Evolutionary conservation across 2,888 invertebrate species (phyloP).

Genomic region (Pachymerium ferrugineum): DNA sequence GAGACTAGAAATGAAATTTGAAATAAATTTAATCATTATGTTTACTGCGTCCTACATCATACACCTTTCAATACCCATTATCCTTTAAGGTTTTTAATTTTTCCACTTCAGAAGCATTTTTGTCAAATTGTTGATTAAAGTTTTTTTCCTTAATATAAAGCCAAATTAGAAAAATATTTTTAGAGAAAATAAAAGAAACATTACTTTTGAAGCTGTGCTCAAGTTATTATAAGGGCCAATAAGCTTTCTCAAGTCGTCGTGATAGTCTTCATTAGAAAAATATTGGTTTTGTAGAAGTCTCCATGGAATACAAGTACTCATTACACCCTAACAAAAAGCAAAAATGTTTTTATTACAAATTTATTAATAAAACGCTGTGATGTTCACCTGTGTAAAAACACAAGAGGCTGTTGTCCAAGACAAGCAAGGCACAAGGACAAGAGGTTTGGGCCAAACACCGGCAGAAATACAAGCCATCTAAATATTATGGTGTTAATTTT

Average conservation of each 20-base stretch:
- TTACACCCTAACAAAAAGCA: conserved; percentile 65
- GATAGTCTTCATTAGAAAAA: conserved; percentile 60
- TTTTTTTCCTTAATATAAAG: no score
- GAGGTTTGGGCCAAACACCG: conserved; percentile 89
- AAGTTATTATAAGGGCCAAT: background rate
- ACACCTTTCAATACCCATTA: no score
- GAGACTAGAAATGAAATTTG: no score
- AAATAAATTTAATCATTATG: no score
- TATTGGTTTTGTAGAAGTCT: conserved; percentile 81
- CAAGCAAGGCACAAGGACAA: conserved; percentile 88
- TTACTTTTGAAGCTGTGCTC: no score
- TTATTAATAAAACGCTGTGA: background rate
- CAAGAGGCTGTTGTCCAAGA: conserved; percentile 97
- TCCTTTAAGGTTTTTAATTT: no score
- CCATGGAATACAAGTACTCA: conserved; percentile 94
- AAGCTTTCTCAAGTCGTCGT: background rate
- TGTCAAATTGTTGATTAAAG: no score
- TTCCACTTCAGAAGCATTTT: no score
- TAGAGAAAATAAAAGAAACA: no score
- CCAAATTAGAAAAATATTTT: no score
- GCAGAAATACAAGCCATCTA: conserved; percentile 98
- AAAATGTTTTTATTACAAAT: background rate
- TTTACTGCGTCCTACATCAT: no score
- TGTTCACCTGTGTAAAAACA: conserved; percentile 79
- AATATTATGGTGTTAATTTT: conserved; percentile 30